phyloP scores from a whole-genome alignment of 2,888 invertebrate species.

The Amphipoea lucens region DNA sequence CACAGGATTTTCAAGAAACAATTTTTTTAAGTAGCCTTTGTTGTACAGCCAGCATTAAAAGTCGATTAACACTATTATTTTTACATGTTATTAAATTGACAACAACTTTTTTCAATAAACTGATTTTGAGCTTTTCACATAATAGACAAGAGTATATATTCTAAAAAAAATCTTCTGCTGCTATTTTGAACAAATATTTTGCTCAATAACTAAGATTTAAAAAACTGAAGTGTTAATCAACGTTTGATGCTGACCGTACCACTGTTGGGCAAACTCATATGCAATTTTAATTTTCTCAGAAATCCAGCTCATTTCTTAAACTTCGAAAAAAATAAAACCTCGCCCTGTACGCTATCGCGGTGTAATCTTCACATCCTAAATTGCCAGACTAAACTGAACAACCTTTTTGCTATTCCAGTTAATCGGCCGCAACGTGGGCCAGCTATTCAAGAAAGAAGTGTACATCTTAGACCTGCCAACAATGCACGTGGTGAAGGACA shows the following conservation, averaged over 20 bases:
- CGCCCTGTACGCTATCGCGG: not conserved
- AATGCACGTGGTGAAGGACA: slow-evolving; percentile 85
- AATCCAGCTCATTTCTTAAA: not conserved
- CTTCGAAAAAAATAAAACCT: not conserved
- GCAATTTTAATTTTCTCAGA: not conserved
- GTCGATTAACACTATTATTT: too few species aligned
- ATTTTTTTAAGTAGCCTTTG: not conserved
- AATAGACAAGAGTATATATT: too few species aligned
- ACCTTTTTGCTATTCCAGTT: slow-evolving; percentile 86
- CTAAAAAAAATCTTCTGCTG: too few species aligned
- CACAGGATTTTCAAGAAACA: not conserved
- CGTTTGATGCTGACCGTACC: too few species aligned
- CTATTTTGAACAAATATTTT: too few species aligned
- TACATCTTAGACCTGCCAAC: slow-evolving; percentile 96
- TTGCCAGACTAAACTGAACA: not conserved
- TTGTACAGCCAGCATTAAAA: too few species aligned
- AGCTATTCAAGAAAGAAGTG: slow-evolving; percentile 96
- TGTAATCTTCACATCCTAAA: not conserved
- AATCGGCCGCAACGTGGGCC: slow-evolving; percentile 95
- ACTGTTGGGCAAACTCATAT: not conserved
- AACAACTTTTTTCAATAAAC: too few species aligned
- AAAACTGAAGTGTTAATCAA: too few species aligned
- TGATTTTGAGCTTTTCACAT: too few species aligned
- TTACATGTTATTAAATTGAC: too few species aligned
- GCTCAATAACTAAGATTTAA: too few species aligned